Conservation (phyloP, 2,113 vertebrate genomes). For the Prionailurus bengalensis region DNA sequence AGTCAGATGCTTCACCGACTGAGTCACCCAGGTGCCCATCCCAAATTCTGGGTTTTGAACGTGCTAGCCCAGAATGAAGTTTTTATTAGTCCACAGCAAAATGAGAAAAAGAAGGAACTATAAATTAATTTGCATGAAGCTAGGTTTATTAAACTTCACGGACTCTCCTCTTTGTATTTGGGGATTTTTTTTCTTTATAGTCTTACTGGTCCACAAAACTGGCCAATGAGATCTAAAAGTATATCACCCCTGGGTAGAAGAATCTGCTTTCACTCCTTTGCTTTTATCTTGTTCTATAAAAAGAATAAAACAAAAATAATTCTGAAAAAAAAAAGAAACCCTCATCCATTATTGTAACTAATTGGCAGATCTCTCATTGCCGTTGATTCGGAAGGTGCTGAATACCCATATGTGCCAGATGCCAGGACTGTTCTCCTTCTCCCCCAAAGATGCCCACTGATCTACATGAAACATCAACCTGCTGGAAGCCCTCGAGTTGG, state of each 20-base stretch:
- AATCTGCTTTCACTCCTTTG: slow-evolving; percentile 39
- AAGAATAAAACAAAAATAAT: slow-evolving; percentile 22
- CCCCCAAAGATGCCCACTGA: background rate
- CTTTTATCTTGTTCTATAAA: slow-evolving; percentile 41
- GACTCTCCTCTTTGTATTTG: background rate
- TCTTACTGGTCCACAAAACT: background rate
- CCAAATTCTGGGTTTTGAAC: background rate
- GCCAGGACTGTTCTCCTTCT: background rate
- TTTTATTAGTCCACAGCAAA: slow-evolving; percentile 16
- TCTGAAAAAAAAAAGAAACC: background rate
- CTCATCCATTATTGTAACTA: background rate
- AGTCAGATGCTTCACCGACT: too few relatives aligned
- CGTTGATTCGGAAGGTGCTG: background rate
- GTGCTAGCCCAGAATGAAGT: background rate
- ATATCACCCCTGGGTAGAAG: background rate
- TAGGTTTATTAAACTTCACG: slow-evolving; percentile 21
- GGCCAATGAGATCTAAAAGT: slow-evolving; percentile 22
- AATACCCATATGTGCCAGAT: background rate
- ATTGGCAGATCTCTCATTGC: background rate
- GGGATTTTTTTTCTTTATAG: slow-evolving; percentile 28
- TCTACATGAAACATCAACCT: background rate
- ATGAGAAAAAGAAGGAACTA: slow-evolving; percentile 40
- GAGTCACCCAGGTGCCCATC: background rate
- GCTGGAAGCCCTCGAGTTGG: background rate
- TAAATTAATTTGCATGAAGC: background rate